Conservation (phyloP, 1,140 invertebrate genomes). For the Pseudomyrmex dendroicus region DNA sequence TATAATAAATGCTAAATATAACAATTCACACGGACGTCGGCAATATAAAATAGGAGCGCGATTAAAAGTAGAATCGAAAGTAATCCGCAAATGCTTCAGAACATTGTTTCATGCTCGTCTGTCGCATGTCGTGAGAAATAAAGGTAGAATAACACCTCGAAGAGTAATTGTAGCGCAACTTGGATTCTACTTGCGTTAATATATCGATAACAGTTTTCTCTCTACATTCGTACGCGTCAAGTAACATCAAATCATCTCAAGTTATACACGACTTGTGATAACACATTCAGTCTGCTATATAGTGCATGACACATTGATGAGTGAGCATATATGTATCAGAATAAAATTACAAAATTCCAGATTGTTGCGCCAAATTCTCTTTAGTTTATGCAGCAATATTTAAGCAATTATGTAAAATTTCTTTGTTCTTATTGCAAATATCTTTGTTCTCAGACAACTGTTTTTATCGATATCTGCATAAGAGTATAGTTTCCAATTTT, state of each 20-base stretch:
- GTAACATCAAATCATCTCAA: background rate
- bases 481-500: constrained; percentile 36
- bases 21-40: too few species aligned
- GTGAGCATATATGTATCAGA: background rate
- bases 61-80: too few species aligned
- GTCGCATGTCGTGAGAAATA: too few species aligned
- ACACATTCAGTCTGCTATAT: constrained; percentile 25
- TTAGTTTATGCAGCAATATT: background rate
- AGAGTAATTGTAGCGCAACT: too few species aligned
- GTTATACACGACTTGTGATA: background rate
- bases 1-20: too few species aligned
- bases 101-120: too few species aligned
- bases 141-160: too few species aligned
- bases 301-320: background rate
- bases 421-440: background rate
- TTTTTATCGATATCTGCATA: background rate
- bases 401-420: constrained; percentile 17
- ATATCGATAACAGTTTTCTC: background rate
- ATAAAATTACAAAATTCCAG: constrained; percentile 7
- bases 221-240: background rate
- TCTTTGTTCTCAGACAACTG: background rate
- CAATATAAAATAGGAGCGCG: too few species aligned
- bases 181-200: too few species aligned
- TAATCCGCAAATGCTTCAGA: too few species aligned
- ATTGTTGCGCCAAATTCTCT: background rate